A percentile compares a stretch with the other conserved stretches of the same genome.
Evolutionary conservation across 1,140 invertebrate species (phyloP).

Genomic region (Sarcophaga bullata): DNA sequence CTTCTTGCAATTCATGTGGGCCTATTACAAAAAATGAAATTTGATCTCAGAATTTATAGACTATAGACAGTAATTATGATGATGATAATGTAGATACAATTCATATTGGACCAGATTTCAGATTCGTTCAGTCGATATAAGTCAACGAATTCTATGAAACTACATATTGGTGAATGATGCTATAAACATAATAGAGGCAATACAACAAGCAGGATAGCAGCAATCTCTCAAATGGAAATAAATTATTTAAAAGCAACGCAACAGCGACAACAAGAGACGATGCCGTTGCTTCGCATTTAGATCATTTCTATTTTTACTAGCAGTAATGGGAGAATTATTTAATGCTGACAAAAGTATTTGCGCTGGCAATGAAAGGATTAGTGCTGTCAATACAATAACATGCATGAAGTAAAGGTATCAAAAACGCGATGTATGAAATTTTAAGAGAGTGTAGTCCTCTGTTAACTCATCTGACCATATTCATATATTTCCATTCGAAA

Average conservation of each 20-base stretch:
- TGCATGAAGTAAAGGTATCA: too few species aligned
- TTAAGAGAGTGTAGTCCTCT: too few species aligned
- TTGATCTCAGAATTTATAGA: constrained; percentile 30
- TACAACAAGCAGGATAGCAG: neutral
- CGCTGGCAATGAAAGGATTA: too few species aligned
- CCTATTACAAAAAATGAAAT: constrained; percentile 26
- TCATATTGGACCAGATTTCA: neutral
- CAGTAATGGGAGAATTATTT: too few species aligned
- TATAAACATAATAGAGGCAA: neutral
- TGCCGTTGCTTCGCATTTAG: too few species aligned
- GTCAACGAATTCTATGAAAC: neutral
- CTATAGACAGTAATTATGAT: constrained; percentile 16
- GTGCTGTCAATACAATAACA: too few species aligned
- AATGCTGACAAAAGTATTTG: too few species aligned
- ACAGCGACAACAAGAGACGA: neutral
- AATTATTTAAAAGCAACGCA: neutral
- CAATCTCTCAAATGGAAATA: neutral
- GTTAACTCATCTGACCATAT: too few species aligned
- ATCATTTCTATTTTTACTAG: too few species aligned
- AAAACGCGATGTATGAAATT: too few species aligned
- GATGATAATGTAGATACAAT: neutral
- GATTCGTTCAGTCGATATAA: neutral
- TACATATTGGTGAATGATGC: neutral
- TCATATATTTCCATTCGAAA: too few species aligned
- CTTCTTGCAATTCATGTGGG: neutral